Evolutionary conservation across 2,888 invertebrate genomes (phyloP).

Genomic region (Rosalia funebris): DNA sequence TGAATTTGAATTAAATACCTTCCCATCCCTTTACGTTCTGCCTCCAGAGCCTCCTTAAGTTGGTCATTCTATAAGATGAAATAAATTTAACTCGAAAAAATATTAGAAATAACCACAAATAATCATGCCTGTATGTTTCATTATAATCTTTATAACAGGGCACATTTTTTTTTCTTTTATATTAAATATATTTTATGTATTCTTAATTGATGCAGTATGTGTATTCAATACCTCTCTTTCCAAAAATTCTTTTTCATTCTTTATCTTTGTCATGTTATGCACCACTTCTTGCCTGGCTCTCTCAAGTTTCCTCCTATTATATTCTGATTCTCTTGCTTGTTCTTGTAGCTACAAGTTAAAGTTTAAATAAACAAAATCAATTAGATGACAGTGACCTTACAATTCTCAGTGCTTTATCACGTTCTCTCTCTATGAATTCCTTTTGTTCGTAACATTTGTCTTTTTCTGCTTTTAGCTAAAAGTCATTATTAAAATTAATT

Average conservation of each 20-base stretch:
- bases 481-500: slow-evolving; percentile 16
- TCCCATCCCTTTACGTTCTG: slow-evolving; percentile 66
- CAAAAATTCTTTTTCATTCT: slow-evolving; percentile 68
- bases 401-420: slow-evolving; percentile 64
- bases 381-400: slow-evolving; percentile 52
- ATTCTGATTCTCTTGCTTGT: slow-evolving; percentile 69
- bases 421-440: slow-evolving; percentile 63
- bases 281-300: slow-evolving; percentile 70
- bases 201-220: neutral
- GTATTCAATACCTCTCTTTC: slow-evolving; percentile 67
- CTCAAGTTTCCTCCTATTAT: slow-evolving; percentile 68
- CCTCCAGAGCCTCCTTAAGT: slow-evolving; percentile 68
- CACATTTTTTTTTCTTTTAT: neutral
- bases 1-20: slow-evolving; percentile 59
- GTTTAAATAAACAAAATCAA: slow-evolving; percentile 2
- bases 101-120: neutral
- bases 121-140: no score
- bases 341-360: slow-evolving; percentile 65
- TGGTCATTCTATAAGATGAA: slow-evolving; percentile 65
- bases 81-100: slow-evolving; percentile 11
- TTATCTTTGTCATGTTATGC: slow-evolving; percentile 69
- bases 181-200: neutral
- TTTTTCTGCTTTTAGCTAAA: slow-evolving; percentile 64
- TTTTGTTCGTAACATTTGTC: slow-evolving; percentile 65
- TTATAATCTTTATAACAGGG: neutral